Conservation (phyloP, 2,113 vertebrate genomes). For the Amphiprion ocellaris region DNA sequence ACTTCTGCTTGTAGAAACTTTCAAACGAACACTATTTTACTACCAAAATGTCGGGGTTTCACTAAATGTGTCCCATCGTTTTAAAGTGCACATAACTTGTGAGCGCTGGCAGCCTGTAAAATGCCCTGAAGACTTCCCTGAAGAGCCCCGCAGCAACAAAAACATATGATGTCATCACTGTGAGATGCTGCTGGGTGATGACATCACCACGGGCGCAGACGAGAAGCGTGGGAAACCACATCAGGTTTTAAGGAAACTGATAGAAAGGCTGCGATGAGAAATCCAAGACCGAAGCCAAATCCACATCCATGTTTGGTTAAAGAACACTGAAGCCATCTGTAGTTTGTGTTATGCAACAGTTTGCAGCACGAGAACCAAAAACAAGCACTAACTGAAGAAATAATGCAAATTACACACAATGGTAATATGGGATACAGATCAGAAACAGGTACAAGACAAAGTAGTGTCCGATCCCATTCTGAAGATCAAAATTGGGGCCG, state of each 20-base stretch:
- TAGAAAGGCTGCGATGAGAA: slow-evolving; percentile 13
- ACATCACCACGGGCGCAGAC: slow-evolving; percentile 14
- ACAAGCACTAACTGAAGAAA: too few relatives aligned
- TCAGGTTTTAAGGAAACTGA: not conserved
- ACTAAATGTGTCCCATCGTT: slow-evolving; percentile 1
- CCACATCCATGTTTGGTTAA: not conserved
- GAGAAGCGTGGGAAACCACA: slow-evolving; percentile 63
- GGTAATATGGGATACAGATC: too few relatives aligned
- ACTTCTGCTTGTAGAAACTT: not conserved
- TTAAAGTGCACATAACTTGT: not conserved
- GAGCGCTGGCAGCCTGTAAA: not conserved
- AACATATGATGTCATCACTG: slow-evolving; percentile 50
- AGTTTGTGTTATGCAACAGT: not conserved
- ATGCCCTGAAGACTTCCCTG: not conserved
- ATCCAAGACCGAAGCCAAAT: slow-evolving; percentile 6
- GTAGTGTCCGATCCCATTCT: too few relatives aligned
- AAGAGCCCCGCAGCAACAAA: not conserved
- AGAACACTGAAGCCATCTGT: too few relatives aligned
- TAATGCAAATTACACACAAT: too few relatives aligned
- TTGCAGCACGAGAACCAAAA: too few relatives aligned
- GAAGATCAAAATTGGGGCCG: too few relatives aligned
- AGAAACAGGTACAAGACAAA: too few relatives aligned
- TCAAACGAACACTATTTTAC: too few relatives aligned
- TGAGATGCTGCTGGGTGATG: slow-evolving; percentile 31
- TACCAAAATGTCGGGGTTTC: not conserved